Evolutionary conservation across 2,888 invertebrate species (phyloP), one percentile per base, ranked within the genome.

Genomic region (Macaria notata): DNA sequence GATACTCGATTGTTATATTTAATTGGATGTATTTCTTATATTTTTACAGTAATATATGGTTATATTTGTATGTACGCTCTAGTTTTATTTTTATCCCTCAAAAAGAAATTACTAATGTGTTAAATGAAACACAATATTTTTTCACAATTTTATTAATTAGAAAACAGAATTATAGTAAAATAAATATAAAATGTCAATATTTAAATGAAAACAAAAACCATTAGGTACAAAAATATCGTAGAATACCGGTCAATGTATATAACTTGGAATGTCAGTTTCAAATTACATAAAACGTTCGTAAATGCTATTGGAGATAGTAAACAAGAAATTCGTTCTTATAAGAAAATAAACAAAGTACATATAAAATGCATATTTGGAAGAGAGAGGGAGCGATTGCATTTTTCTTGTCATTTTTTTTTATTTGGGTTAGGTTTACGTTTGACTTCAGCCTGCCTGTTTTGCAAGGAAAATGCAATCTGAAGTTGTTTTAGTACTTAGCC

Each of bases 151-250:
- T 62, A 61, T 63, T 67, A 49, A 63, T 60, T 53, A 44, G 9
- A 59, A 60, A 68, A 67, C 65, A 48, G 63, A 65, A 63, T 45
- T 52, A n/a, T 41, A 41, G 41, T 42, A 64, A 59, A 58, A 65
- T 57, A 49, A 59, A 62, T 55, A 61, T n/a, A 62, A 56, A 56
- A 62, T 58, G 54, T 60, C 62, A 63, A 56, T 49, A 54, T 38
- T 49, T 42, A 42, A 46, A 33, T 9, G 45, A 62, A 61, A 64
- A 62, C 55, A 49, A 38, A 60, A 59, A 51, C 33, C 8, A 30
- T 57, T 59, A 59, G 39, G 59, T 64, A 60, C 59, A 68, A 60
- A 61, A 57, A 63, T 59, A 51, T 46, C 31, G 33, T 41, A 4
- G 44, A 44, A 30, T 50, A 36, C 43, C 36, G 42, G 54, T 57